phyloP scores from a whole-genome alignment of 2,113 vertebrate species.

The Malurus melanocephalus region DNA sequence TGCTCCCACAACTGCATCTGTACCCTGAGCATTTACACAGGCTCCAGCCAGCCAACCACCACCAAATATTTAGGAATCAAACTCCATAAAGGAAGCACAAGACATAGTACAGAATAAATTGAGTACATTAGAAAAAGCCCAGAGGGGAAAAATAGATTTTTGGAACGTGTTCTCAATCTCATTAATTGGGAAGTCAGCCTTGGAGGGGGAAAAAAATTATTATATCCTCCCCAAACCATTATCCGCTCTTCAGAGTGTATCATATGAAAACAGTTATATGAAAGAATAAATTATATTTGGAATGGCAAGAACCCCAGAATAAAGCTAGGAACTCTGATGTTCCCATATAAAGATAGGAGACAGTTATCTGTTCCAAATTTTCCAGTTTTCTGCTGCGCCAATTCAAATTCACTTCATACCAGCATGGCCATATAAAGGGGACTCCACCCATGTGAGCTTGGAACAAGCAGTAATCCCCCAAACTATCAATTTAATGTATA shows the following conservation, averaged over 20 bases:
- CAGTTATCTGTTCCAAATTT: conserved; percentile 73
- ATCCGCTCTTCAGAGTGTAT: conserved; percentile 55
- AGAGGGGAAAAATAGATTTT: conserved; percentile 57
- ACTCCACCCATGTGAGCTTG: conserved; percentile 62
- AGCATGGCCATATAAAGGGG: conserved; percentile 51
- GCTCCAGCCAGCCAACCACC: background rate
- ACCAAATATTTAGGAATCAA: conserved; percentile 20
- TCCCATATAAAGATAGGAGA: conserved; percentile 74
- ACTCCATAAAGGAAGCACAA: conserved; percentile 32
- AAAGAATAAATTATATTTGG: conserved; percentile 74
- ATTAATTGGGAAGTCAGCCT: conserved; percentile 68
- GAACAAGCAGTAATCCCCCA: conserved; percentile 45
- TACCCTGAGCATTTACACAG: background rate
- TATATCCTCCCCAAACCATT: conserved; percentile 57
- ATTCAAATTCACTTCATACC: conserved; percentile 69
- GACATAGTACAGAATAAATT: conserved; percentile 44
- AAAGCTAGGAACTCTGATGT: conserved; percentile 68
- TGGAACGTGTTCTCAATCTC: conserved; percentile 60
- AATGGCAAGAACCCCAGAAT: conserved; percentile 72
- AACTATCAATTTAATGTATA: conserved; percentile 55
- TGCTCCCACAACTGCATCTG: background rate
- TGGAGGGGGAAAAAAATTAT: background rate
- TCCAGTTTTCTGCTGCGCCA: conserved; percentile 62
- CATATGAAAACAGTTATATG: conserved; percentile 74
- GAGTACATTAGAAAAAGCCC: conserved; percentile 49